phyloP scores from a whole-genome alignment of 2,797 vertebrate species.

The Ambastaia sidthimunki region DNA sequence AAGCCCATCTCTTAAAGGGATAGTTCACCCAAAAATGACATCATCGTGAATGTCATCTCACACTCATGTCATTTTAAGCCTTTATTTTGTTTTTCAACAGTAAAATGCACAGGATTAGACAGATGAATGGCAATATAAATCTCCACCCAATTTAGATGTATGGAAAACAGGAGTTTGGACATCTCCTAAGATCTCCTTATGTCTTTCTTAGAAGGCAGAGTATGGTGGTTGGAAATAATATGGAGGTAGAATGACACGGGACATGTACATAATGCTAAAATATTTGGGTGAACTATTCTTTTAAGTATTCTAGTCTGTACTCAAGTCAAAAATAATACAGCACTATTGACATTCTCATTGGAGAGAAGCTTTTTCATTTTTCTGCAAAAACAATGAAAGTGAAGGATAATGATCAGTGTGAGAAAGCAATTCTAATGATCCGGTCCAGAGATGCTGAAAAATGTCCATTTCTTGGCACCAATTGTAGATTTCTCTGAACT shows the following conservation, averaged over 20 bases:
- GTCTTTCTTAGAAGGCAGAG: background rate
- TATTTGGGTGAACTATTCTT: background rate
- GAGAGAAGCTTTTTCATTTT: slow-evolving; percentile 11
- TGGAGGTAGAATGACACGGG: background rate
- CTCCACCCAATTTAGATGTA: no score
- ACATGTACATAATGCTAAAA: background rate
- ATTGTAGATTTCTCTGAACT: slow-evolving; percentile 1
- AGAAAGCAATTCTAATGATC: slow-evolving; percentile 13
- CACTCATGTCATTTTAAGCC: background rate
- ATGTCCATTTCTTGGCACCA: slow-evolving; percentile 25
- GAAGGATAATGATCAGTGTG: slow-evolving; percentile 3
- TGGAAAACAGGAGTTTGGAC: background rate
- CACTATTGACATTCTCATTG: slow-evolving; percentile 4
- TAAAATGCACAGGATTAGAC: background rate
- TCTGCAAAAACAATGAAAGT: slow-evolving; percentile 13
- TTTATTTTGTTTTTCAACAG: background rate
- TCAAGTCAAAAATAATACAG: background rate
- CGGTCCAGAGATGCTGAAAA: slow-evolving; percentile 21
- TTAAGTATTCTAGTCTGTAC: background rate
- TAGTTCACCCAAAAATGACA: background rate
- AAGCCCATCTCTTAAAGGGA: slow-evolving; percentile 14
- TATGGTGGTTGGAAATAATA: background rate
- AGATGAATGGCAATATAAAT: background rate
- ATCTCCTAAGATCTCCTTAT: background rate
- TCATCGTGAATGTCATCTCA: background rate